Base-by-base conservation (phyloP, 2,113 vertebrate species). In the Toxostoma redivivum region DNA sequence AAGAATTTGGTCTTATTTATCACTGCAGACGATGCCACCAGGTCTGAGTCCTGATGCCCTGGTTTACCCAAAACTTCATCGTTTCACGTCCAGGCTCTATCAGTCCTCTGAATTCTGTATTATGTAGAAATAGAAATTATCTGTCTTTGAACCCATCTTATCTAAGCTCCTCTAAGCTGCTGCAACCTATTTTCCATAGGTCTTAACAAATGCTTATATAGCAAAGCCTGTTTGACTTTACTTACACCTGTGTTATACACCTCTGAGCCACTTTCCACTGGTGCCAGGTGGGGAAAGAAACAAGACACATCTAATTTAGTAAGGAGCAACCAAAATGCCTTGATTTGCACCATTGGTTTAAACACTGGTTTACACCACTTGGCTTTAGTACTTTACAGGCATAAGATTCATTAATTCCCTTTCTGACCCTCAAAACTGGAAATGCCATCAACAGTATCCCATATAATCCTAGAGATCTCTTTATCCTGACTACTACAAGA, bases 371-470 rank as follows among this genome's bases (percentile, higher is more conserved):
- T 61, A 77, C 9, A 81, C 2, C 0, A 2, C 33, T 33, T 66
- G 42, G 20, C 30, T 86, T 77, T 69, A 77, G 17, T 38, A 61
- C 27, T 48, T 64, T 54, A 91, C n/a, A 69, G 13, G 67, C 2
- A 0, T 72, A 37, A 47, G 28, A 48, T n/a, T 73, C 31, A 82
- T 12, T 19, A 65, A 72, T 45, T 86, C 31, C 12, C 45, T 65
- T 64, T 53, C 37, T 62, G 40, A 72, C 12, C 13, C 11, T 40
- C 40, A 40, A 67, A 94, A 74, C 28, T 33, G 30, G 44, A 72
- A 86, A 82, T 0, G 0, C 28, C 31, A 48, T 15, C 40, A 72
- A 31, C 9, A 73, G 15, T n/a, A 51, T 50, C 10, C 1, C 0
- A 69, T 61, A 27, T 48, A 76, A 51, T 64, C 51, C 56, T 22